Evolutionary conservation across 2,888 invertebrate genomes (phyloP).

Genomic region (Galerucella nymphaeae): DNA sequence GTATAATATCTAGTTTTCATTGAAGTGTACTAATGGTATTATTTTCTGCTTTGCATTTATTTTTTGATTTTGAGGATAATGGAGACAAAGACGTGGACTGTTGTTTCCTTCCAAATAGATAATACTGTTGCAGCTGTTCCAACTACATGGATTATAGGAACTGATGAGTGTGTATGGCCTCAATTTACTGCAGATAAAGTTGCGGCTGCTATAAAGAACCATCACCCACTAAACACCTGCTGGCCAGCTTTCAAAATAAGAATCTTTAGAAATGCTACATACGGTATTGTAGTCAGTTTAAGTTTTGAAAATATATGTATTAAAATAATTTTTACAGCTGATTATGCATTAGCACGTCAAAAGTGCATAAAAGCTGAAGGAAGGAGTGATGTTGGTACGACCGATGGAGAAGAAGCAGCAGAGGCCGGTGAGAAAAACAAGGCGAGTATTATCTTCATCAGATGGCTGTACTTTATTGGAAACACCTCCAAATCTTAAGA

Average conservation of each 20-base stretch:
- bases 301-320: conserved; percentile 16
- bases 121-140: conserved; percentile 11
- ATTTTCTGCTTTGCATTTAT: background rate
- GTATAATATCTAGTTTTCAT: background rate
- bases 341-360: conserved; percentile 20
- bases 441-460: conserved; percentile 12
- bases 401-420: conserved; percentile 13
- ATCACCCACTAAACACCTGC: conserved; percentile 7
- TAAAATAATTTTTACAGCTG: conserved; percentile 19
- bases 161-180: conserved; percentile 11
- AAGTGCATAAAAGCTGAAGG: conserved; percentile 22
- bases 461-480: background rate
- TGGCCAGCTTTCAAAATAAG: conserved; percentile 17
- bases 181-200: conserved; percentile 11
- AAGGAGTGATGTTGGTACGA: conserved; percentile 21
- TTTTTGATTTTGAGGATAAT: background rate
- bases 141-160: conserved; percentile 19
- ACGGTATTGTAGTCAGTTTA: conserved; percentile 15
- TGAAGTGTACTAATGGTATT: background rate
- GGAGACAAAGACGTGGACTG: conserved; percentile 1
- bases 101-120: conserved; percentile 11
- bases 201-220: conserved; percentile 16
- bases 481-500: too few relatives aligned
- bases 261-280: conserved; percentile 25
- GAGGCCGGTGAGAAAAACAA: background rate